Evolutionary conservation across 2,113 vertebrate genomes (phyloP), one percentile per base, ranked within the genome.

Genomic region (Pyxicephalus adspersus): DNA sequence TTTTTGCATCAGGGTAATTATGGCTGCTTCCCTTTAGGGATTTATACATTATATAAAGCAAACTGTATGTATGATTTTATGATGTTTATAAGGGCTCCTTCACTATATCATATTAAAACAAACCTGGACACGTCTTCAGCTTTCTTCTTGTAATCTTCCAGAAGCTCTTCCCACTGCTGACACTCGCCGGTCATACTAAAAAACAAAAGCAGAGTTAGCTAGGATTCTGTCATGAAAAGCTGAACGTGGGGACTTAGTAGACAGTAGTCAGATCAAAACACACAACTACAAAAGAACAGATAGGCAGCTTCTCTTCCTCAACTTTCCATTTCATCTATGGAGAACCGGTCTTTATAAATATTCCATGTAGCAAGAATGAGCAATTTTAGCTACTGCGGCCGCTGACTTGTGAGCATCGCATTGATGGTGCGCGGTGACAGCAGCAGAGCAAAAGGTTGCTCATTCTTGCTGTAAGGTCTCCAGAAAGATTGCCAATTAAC

Each of bases 121-220:
- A 5, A 88, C 88, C 86, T 89, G 83, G 84, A 19, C 2, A 50
- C 57, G 1, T 81, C 83, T 2, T 86, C 86, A 0, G 85, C 81
- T 0, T 22, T 73, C 15, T 83, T 54, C 64, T 83, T 84, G 74
- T 86, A 66, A 26, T 26, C 52, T 9, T 52, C 68, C 0, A 89
- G 22, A 17, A 89, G 83, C 23, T 50, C 52, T 9, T 89, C 86
- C 88, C 88, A 89, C 13, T 83, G 20, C 15, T 31, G 76, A 18
- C 57, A 65, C 20, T 89, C 88, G 0, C 67, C 28, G 0, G 84
- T 0, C 25, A 89, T 86, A 31, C 88, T 89, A 28, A 6, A 45
- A 57, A 57, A 58, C 17, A 67, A 22, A 38, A 70, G 13, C n/a
- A 76, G 57, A 8, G 16, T 76, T 58, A 31, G 18, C 52, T 7